Base-by-base conservation (phyloP, 2,888 invertebrate species). In the Latrodectus elegans region DNA sequence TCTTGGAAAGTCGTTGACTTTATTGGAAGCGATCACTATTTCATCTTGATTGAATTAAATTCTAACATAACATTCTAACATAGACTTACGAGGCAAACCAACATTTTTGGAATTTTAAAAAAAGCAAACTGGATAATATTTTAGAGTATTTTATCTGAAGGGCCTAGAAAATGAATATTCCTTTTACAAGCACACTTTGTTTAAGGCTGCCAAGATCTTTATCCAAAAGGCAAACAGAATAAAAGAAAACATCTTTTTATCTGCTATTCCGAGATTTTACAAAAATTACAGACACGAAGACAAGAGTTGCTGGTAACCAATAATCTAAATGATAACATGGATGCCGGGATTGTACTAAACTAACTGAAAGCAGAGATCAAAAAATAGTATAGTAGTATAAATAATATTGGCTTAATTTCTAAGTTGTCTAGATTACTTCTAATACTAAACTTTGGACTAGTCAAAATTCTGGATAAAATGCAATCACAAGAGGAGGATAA, bases 1-100 rank as follows among this genome's bases (percentile, higher is more conserved):
- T 64, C 75, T 1, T 26, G n/a, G n/a, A n/a, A n/a, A n/a, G n/a
- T n/a, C n/a, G n/a, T n/a, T n/a, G n/a, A n/a, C n/a, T n/a, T n/a
- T 75, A n/a, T 75, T 49, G 75, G 75, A 4, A 75, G 75, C 64
- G 60, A 52, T 75, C 64, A 38, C 64, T 75, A 26, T 75, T 38
- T 49, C 38, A 75, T 75, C 15, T 38, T 75, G 49, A 75, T 15
- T 64, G 64, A 75, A 15, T 38, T 75, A 22, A 15, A 75, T 38
- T 75, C 38, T 64, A n/a, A 75, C 38, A n/a, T 75, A n/a, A n/a
- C n/a, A n/a, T n/a, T n/a, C n/a, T n/a, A n/a, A n/a, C n/a, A n/a
- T 38, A 75, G 26, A 15, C 12, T 64, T 26, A 38, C 4, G 10
- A 38, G 64, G 15, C 4, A 0, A 1, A 64, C 11, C 12, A 64